These are phyloP conservation scores for Hippocampus zosterae DNA, from an alignment of 2,113 vertebrate genomes.

Conservation along the genomic window DNA sequence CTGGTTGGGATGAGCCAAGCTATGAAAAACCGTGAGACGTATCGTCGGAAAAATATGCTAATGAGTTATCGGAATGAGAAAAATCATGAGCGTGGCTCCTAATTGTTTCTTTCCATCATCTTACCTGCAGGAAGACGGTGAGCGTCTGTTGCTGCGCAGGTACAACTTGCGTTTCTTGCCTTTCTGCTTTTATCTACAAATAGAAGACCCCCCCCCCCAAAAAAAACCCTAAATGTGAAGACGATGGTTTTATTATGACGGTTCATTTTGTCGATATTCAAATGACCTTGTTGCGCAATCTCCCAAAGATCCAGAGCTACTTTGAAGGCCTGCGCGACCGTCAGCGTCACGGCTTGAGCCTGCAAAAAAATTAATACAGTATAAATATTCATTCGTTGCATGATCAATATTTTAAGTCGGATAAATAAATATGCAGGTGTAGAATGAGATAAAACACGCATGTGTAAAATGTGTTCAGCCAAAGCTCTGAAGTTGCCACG, in stretches of 20 bases:
- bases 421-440: no score
- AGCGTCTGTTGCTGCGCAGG: slow-evolving; percentile 48
- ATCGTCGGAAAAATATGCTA: no score
- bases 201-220: neutral
- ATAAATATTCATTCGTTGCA: no score
- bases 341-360: slow-evolving; percentile 88
- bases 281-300: slow-evolving; percentile 80
- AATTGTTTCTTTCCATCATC: no score
- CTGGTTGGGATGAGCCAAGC: neutral
- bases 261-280: neutral
- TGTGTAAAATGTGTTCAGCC: no score
- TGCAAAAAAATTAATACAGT: slow-evolving; percentile 38
- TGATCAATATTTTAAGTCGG: no score
- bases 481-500: no score
- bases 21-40: no score
- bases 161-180: slow-evolving; percentile 56
- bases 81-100: no score
- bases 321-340: slow-evolving; percentile 88
- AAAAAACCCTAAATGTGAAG: neutral
- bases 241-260: neutral
- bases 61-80: neutral
- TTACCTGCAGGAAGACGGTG: slow-evolving; percentile 56
- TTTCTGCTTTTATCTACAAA: slow-evolving; percentile 73
- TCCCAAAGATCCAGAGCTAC: slow-evolving; percentile 87
- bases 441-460: no score